Conservation (phyloP, 2,888 invertebrate genomes). For the Pyralis farinalis region DNA sequence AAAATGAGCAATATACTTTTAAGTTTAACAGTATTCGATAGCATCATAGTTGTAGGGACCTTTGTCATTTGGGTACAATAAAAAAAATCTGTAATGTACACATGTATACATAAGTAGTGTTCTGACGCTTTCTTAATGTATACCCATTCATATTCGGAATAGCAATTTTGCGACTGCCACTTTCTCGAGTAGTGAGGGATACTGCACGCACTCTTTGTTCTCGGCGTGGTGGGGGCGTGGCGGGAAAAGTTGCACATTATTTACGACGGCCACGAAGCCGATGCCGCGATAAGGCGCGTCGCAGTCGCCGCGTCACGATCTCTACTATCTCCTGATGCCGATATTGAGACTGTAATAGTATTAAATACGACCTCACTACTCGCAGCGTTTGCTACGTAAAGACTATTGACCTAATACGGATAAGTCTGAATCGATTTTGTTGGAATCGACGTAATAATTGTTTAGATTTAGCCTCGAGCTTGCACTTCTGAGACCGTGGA, state of each 20-base stretch:
- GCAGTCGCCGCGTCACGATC: conserved; percentile 79
- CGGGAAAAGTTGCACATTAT: conserved; percentile 80
- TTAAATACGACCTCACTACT: conserved; percentile 42
- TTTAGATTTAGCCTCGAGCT: conserved; percentile 1
- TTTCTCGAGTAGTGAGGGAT: conserved; percentile 5
- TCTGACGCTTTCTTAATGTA: no score
- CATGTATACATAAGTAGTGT: no score
- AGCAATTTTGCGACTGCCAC: not conserved
- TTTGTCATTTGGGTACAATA: no score
- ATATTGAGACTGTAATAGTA: conserved; percentile 73
- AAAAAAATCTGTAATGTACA: no score
- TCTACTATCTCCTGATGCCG: conserved; percentile 67
- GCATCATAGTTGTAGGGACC: no score
- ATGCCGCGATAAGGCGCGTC: conserved; percentile 78
- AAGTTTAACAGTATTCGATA: no score
- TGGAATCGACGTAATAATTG: conserved; percentile 9
- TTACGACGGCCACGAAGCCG: conserved; percentile 78
- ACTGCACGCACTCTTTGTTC: conserved; percentile 53
- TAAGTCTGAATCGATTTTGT: conserved; percentile 32
- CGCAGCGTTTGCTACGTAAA: conserved; percentile 24
- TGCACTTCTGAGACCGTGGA: not conserved
- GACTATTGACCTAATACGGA: conserved; percentile 45
- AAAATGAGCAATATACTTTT: no score
- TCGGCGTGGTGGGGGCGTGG: conserved; percentile 61
- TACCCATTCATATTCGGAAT: not conserved